These are phyloP conservation scores for Promerops cafer DNA, from an alignment of 2,113 vertebrate genomes.

Conservation along the genomic window DNA sequence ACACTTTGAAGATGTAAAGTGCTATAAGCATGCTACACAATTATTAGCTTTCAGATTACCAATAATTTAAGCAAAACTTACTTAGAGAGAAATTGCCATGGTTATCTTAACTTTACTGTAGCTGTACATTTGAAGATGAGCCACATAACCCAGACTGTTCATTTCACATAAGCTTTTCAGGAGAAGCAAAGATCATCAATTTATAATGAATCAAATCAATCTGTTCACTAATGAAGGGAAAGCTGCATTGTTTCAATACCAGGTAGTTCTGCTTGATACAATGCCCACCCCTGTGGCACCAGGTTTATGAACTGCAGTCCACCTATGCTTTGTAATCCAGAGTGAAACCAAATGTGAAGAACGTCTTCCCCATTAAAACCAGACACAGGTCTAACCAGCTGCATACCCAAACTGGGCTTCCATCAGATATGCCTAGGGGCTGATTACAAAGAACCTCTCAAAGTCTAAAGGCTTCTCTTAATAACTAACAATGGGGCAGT, in stretches of 20 bases:
- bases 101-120: neutral
- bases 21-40: neutral
- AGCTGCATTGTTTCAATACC: neutral
- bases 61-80: neutral
- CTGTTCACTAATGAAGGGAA: neutral
- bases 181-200: neutral
- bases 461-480: neutral
- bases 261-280: neutral
- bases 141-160: neutral
- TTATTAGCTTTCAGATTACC: neutral
- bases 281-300: neutral
- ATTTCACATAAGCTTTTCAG: neutral
- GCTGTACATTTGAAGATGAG: neutral
- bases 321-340: neutral
- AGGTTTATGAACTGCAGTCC: neutral
- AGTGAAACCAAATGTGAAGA: neutral
- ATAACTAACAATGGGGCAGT: neutral
- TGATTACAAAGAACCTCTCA: neutral
- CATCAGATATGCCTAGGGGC: neutral
- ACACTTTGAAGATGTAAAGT: slow-evolving; percentile 28
- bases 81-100: neutral
- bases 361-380: neutral
- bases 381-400: neutral
- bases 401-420: neutral
- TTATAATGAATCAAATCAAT: neutral